phyloP scores from a whole-genome alignment of 1,140 invertebrate species.

The Panagrolaimus sp. region DNA sequence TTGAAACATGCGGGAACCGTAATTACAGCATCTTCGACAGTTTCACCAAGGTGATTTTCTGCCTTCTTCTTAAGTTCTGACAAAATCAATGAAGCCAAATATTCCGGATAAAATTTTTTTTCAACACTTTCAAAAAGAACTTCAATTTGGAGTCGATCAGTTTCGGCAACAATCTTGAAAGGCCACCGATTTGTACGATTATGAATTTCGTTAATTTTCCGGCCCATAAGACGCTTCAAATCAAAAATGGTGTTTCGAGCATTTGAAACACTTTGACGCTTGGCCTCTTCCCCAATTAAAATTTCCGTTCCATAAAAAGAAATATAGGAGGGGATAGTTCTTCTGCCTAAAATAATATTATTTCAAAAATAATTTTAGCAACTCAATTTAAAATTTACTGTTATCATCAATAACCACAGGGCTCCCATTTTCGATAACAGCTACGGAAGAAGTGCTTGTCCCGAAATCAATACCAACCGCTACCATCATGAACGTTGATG shows the following conservation, averaged over 20 bases:
- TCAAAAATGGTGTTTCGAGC: conserved; percentile 71
- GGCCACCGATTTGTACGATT: conserved; percentile 69
- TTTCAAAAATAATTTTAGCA: not conserved
- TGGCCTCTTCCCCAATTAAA: conserved; percentile 91
- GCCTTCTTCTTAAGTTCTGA: conserved; percentile 65
- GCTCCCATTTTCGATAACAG: conserved; percentile 71
- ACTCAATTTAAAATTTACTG: conserved; percentile 71
- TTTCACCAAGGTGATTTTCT: conserved; percentile 59
- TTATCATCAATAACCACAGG: conserved; percentile 96
- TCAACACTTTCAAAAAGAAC: no score
- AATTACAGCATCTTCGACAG: conserved; percentile 64
- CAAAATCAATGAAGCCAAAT: no score
- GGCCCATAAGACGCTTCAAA: conserved; percentile 77
- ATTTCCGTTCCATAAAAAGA: conserved; percentile 93
- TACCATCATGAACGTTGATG: no score
- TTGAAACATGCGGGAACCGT: conserved; percentile 66
- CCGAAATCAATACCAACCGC: conserved; percentile 38
- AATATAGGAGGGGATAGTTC: conserved; percentile 92
- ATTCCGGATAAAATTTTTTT: conserved; percentile 66
- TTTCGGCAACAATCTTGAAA: conserved; percentile 60
- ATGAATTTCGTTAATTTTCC: conserved; percentile 78
- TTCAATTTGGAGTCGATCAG: no score
- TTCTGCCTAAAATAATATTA: conserved; percentile 67
- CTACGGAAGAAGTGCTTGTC: conserved; percentile 40
- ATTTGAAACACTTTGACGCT: conserved; percentile 81